These are phyloP conservation scores for Enteromius radiatus DNA, from an alignment of 2,797 vertebrate genomes.

Conservation along the genomic window DNA sequence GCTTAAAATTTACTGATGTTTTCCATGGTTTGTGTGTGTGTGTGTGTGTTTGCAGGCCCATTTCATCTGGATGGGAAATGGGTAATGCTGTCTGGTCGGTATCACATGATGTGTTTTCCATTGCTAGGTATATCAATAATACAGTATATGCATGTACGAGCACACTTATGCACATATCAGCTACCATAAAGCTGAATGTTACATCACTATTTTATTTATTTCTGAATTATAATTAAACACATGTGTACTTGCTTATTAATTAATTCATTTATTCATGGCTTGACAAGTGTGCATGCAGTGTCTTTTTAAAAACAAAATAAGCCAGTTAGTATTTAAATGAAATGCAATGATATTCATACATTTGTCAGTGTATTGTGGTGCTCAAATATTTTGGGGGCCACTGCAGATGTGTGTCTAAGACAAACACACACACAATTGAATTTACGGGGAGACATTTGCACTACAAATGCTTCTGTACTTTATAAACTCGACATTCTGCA, in stretches of 20 bases:
- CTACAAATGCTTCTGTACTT: constrained; percentile 4
- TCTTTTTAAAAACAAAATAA: neutral
- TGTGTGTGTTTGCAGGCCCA: neutral
- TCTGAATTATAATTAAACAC: neutral
- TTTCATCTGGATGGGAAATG: neutral
- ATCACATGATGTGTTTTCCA: neutral
- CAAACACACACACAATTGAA: neutral
- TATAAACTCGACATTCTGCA: neutral
- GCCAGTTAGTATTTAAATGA: neutral
- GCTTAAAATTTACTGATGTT: neutral
- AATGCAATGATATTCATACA: neutral
- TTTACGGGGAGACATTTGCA: neutral
- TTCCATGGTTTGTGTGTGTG: neutral
- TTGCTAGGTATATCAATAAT: neutral
- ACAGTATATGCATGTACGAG: neutral
- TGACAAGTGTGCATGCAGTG: neutral
- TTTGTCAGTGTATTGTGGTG: neutral
- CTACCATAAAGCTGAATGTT: neutral
- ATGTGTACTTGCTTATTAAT: neutral
- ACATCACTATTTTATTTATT: neutral
- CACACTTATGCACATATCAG: neutral
- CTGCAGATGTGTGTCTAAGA: neutral
- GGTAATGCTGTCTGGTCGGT: neutral
- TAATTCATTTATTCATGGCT: neutral
- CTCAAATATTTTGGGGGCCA: neutral